Conservation (phyloP, 1,140 invertebrate genomes). For the Bradynema listronoti region DNA sequence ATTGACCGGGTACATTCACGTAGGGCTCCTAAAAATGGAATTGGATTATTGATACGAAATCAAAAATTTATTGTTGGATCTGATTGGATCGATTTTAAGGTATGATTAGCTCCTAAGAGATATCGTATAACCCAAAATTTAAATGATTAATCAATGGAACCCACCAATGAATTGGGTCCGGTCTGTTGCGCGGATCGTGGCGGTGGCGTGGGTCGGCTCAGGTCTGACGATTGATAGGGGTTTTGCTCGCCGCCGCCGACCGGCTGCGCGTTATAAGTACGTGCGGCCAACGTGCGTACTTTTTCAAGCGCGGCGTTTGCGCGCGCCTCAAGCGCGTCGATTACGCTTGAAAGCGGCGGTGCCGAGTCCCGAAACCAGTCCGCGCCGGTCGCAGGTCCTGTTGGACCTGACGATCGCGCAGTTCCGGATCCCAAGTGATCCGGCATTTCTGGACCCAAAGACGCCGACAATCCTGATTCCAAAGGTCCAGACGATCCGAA, state of each 20-base stretch:
- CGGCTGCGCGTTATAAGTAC: neutral
- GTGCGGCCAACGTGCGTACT: neutral
- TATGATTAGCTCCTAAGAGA: no score
- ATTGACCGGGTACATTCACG: slow-evolving; percentile 1
- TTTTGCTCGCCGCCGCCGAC: neutral
- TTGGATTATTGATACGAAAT: neutral
- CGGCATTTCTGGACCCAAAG: no score
- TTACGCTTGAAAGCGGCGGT: neutral
- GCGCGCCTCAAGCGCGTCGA: neutral
- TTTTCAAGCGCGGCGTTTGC: neutral
- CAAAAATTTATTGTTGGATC: neutral
- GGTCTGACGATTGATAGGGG: no score
- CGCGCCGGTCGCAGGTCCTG: no score
- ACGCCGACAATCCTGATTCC: no score
- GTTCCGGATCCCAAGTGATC: no score
- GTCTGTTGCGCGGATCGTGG: neutral
- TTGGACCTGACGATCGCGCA: no score
- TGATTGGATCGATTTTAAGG: no score
- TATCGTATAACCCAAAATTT: no score
- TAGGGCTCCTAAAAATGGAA: neutral
- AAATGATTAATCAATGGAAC: no score
- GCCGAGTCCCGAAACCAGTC: slow-evolving; percentile 2
- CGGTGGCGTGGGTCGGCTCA: neutral
- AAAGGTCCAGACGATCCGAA: no score
- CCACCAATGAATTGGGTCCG: neutral